Evolutionary conservation across 2,888 invertebrate species (phyloP).

Genomic region (Phania funesta): DNA sequence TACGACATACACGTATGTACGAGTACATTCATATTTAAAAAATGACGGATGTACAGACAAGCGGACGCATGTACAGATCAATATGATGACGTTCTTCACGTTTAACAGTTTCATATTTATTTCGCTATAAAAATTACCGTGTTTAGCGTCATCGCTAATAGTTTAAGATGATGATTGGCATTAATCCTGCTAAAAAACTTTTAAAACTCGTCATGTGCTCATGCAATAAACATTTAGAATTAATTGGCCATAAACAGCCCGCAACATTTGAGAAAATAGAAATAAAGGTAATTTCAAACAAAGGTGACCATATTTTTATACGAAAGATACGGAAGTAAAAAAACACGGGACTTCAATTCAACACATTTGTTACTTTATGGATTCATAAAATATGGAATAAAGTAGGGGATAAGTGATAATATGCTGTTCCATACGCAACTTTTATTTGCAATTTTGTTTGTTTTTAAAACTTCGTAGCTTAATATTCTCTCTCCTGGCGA

Average conservation of each 20-base stretch:
- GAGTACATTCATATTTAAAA: conserved; percentile 32
- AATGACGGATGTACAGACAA: conserved; percentile 12
- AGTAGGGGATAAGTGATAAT: too few species aligned
- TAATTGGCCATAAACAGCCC: conserved; percentile 7
- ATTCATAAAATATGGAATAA: too few species aligned
- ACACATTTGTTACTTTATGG: too few species aligned
- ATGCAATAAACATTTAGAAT: background rate
- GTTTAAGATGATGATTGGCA: conserved; percentile 30
- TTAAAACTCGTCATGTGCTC: background rate
- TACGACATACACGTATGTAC: conserved; percentile 26
- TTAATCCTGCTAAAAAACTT: conserved; percentile 10
- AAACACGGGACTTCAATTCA: too few species aligned
- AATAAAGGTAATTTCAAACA: background rate
- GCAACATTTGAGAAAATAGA: conserved; percentile 5
- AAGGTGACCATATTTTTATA: background rate
- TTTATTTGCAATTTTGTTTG: too few species aligned
- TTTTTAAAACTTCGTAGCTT: too few species aligned
- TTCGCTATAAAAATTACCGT: background rate
- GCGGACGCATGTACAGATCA: conserved; percentile 21
- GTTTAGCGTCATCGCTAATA: conserved; percentile 42
- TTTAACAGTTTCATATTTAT: background rate
- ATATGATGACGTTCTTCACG: conserved; percentile 29
- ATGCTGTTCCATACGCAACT: too few species aligned
- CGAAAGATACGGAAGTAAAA: background rate
- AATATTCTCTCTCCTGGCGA: too few species aligned